phyloP scores from a whole-genome alignment of 1,140 invertebrate species.

The Scaptodrosophila lebanonensis region DNA sequence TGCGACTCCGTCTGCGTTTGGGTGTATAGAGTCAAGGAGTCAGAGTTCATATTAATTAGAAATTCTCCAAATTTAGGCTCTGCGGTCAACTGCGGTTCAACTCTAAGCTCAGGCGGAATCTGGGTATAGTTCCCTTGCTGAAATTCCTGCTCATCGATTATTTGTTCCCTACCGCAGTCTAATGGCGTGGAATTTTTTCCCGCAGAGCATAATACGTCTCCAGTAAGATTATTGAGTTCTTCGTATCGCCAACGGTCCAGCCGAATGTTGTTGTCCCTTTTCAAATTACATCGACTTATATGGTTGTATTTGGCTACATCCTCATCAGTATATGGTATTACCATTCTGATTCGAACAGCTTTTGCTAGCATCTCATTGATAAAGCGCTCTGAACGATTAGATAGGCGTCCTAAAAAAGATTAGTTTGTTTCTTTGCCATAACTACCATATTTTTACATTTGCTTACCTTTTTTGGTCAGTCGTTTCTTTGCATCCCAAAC shows the following conservation, averaged over 20 bases:
- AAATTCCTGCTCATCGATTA: too few relatives aligned
- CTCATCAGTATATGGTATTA: constrained; percentile 19
- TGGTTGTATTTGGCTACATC: not conserved
- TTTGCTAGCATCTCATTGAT: constrained; percentile 40
- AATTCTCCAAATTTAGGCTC: too few relatives aligned
- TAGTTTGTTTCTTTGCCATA: too few relatives aligned
- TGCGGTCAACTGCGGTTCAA: too few relatives aligned
- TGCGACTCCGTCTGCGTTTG: constrained; percentile 6
- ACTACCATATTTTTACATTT: too few relatives aligned
- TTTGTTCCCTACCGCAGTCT: too few relatives aligned
- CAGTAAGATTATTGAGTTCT: too few relatives aligned
- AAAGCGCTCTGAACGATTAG: constrained; percentile 18
- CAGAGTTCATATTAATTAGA: too few relatives aligned
- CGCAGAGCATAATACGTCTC: too few relatives aligned
- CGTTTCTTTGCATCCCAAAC: constrained; percentile 39
- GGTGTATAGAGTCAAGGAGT: constrained; percentile 32
- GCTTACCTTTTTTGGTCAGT: constrained; percentile 4
- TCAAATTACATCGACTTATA: constrained; percentile 10
- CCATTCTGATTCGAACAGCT: constrained; percentile 25
- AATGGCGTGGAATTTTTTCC: too few relatives aligned
- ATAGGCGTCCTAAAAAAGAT: constrained; percentile 6
- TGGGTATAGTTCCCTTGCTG: too few relatives aligned
- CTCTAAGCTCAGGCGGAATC: too few relatives aligned
- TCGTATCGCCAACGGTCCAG: constrained; percentile 26
- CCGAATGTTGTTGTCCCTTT: constrained; percentile 31